A percentile compares a stretch with the other conserved stretches of the same genome.
phyloP scores from a whole-genome alignment of 2,797 vertebrate species.

The Euphonia xanthogaster region DNA sequence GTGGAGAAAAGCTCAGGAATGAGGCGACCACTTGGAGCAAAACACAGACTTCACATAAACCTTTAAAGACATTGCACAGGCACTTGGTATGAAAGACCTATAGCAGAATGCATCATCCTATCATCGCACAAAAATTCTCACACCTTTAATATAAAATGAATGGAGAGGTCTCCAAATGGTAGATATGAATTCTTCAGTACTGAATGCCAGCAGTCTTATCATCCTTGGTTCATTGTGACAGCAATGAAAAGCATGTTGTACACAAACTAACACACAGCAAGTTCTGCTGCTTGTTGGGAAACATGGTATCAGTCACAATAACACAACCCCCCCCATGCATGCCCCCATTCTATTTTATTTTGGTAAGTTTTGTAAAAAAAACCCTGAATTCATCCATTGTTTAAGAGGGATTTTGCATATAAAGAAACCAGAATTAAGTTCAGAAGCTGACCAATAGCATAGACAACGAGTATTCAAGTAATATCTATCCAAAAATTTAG shows the following conservation, averaged over 20 bases:
- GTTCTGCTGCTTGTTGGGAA: not conserved
- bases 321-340: not conserved
- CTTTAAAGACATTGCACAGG: not conserved
- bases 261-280: not conserved
- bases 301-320: not conserved
- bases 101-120: not conserved
- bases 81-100: not conserved
- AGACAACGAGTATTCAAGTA: not conserved
- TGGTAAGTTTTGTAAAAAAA: not conserved
- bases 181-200: not conserved
- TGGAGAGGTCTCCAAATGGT: not conserved
- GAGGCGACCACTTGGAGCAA: not conserved
- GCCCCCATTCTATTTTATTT: not conserved
- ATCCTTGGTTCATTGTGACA: not conserved
- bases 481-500: not conserved
- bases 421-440: not conserved
- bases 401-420: not conserved
- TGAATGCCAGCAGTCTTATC: not conserved
- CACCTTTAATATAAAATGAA: not conserved
- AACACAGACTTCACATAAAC: not conserved
- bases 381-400: accelerated
- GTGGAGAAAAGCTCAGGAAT: not conserved
- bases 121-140: not conserved
- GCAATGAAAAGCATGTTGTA: not conserved
- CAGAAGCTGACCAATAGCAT: not conserved